Evolutionary conservation across 2,888 invertebrate genomes (phyloP).

Genomic region (Papilio protenor): DNA sequence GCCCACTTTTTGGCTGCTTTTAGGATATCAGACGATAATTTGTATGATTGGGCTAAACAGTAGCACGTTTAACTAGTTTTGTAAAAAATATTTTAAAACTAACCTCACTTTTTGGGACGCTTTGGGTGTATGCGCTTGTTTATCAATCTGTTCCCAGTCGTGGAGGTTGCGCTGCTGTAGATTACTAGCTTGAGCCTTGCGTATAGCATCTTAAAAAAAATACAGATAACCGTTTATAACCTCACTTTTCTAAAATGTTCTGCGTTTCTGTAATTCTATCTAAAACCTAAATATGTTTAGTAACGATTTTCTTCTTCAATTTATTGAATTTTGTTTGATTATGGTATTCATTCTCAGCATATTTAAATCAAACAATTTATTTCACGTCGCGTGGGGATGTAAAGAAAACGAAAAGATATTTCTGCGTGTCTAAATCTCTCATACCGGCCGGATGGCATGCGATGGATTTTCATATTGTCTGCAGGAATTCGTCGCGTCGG

Average conservation of each 20-base stretch:
- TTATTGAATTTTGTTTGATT: background rate
- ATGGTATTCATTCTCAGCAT: background rate
- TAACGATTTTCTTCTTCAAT: background rate
- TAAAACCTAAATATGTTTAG: background rate
- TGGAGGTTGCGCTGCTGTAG: slow-evolving; percentile 76
- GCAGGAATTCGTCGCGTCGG: slow-evolving; percentile 20
- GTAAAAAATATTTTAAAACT: slow-evolving; percentile 3
- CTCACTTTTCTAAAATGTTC: background rate
- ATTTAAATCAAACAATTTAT: background rate
- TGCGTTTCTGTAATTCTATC: background rate
- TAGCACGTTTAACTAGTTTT: background rate
- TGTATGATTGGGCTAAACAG: background rate
- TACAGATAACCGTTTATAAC: background rate
- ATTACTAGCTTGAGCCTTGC: slow-evolving; percentile 70
- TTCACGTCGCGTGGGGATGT: slow-evolving; percentile 11
- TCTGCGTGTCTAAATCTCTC: slow-evolving; percentile 18
- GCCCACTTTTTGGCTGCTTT: background rate
- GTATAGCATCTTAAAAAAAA: slow-evolving; percentile 66
- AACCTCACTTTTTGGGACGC: slow-evolving; percentile 67
- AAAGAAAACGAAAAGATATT: slow-evolving; percentile 23
- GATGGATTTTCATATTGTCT: slow-evolving; percentile 18
- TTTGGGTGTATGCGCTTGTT: slow-evolving; percentile 63
- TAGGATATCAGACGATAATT: background rate
- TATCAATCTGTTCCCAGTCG: slow-evolving; percentile 79
- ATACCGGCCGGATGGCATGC: slow-evolving; percentile 17